Base-by-base conservation (phyloP, 1,140 invertebrate genomes). In the Aphis gossypii region DNA sequence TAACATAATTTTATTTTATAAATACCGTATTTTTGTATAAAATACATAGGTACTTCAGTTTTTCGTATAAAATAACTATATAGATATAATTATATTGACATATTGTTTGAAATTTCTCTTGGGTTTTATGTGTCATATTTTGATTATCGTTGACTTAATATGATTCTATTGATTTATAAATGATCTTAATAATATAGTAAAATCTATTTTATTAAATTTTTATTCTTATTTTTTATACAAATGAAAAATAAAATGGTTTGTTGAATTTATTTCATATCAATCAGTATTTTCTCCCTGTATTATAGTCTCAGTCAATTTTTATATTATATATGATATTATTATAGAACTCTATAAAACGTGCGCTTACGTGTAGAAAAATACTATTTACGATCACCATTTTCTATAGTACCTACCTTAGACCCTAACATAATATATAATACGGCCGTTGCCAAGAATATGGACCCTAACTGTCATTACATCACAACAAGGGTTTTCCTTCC, bases 381-480 rank as follows among this genome's bases (percentile, higher is more conserved):
- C n/a, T 88, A 88, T 88, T 88, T 35, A 88, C 48, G 87, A 88
- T 54, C 46, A 51, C n/a, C 18, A 88, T 51, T 88, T 88, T 51
- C 46, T 88, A 88, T 88, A 48, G 48, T 51, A 51, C 87, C 84
- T 46, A 86, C 82, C 84, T 86, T 86, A 51, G 48, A 51, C 87
- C 86, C 25, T n/a, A 87, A 87, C 11, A 38, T 54, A 89, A 89
- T 21, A 54, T 89, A 89, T 89, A 35, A 56, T 38, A 88, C 20
- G 20, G 7, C n/a, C n/a, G 48, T 88, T 87, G 7, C 18, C 87
- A 89, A 56, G 48, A 51, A 88, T 88, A 54, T 20, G 87, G 35
- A 89, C 21, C n/a, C 8, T 54, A 89, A 54, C 48, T 89, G 87
- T 89, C 51, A 38, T 89, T 54, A 89, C 48, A 54, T 54, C 35